phyloP scores from a whole-genome alignment of 2,888 invertebrate species.

The Criorhina ranunculi region DNA sequence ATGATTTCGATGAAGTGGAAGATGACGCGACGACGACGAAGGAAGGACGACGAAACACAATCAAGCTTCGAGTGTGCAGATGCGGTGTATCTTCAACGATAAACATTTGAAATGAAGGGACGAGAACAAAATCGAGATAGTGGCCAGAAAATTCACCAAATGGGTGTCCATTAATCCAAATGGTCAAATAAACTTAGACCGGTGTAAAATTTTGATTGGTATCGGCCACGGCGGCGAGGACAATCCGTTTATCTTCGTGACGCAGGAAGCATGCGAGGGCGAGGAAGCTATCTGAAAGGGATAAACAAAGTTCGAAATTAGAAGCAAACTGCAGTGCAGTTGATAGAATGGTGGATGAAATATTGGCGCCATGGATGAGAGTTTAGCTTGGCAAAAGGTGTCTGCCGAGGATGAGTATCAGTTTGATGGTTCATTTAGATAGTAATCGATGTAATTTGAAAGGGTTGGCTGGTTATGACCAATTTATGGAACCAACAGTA shows the following conservation, averaged over 20 bases:
- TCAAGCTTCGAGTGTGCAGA: conserved; percentile 19
- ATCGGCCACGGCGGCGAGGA: conserved; percentile 63
- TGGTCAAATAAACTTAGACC: conserved; percentile 46
- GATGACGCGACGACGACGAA: conserved; percentile 55
- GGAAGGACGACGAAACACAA: conserved; percentile 23
- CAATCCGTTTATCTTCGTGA: conserved; percentile 66
- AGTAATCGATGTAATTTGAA: conserved; percentile 60
- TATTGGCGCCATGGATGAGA: conserved; percentile 57
- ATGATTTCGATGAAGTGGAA: conserved; percentile 74
- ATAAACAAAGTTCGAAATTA: conserved; percentile 56
- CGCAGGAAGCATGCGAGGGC: conserved; percentile 28
- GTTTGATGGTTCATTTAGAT: conserved; percentile 48
- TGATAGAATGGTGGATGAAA: conserved; percentile 33
- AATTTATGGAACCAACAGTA: conserved; percentile 17
- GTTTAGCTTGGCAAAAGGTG: conserved; percentile 34
- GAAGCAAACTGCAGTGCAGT: conserved; percentile 37
- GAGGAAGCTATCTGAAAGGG: conserved; percentile 17
- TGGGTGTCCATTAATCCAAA: conserved; percentile 61
- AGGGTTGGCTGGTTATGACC: conserved; percentile 35
- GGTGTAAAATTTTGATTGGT: conserved; percentile 72
- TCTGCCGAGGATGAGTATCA: conserved; percentile 13
- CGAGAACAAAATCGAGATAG: conserved; percentile 11
- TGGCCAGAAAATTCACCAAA: neutral
- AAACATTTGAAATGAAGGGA: conserved; percentile 20
- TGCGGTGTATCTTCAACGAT: conserved; percentile 56